Evolutionary conservation across 2,888 invertebrate species (phyloP), one percentile per base, ranked within the genome.

Genomic region (Eucera pruinosa): DNA sequence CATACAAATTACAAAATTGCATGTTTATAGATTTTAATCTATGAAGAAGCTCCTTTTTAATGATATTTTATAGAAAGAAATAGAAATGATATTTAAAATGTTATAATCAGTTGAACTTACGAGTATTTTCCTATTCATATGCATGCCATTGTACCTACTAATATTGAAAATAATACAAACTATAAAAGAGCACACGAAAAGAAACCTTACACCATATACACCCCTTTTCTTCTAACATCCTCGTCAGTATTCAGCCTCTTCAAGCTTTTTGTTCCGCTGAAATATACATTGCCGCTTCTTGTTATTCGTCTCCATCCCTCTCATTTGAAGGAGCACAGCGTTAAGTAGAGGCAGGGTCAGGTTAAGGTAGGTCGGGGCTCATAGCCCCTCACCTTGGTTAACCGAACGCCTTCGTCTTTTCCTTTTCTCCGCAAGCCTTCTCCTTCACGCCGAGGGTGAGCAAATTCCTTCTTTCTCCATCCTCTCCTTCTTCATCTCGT

Each of bases 341-440:
- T 76, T 86, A 87, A 88, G 82, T 83, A 80, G 65, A 78, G 78
- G 71, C 68, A 73, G 82, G 84, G 79, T 81, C 75, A 79, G 74
- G 83, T 88, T 88, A 68, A 81, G 86, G 86, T 75, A 87, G 88
- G 88, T 87, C 88, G 72, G 52, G 81, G 70, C 58, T 71, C 50
- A 39, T 76, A 68, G 61, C 72, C 67, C 70, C 62, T 73, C 80
- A 61, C 62, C 48, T 65, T 69, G 79, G 72, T 78, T 83, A 78
- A 73, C 78, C 83, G 70, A 71, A 71, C 69, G 47, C 70, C 60
- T 43, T 50, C 61, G 55, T 57, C 27, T 52, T 41, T 39, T 61
- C 60, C 43, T 55, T 41, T 57, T 1, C 45, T 47, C 39, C 61
- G 18, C 58, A 2, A 39, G 13, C 36, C 36, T 27, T 58, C 45